phyloP scores from a whole-genome alignment of 2,113 vertebrate genomes.

The Oceanodroma tethys region DNA sequence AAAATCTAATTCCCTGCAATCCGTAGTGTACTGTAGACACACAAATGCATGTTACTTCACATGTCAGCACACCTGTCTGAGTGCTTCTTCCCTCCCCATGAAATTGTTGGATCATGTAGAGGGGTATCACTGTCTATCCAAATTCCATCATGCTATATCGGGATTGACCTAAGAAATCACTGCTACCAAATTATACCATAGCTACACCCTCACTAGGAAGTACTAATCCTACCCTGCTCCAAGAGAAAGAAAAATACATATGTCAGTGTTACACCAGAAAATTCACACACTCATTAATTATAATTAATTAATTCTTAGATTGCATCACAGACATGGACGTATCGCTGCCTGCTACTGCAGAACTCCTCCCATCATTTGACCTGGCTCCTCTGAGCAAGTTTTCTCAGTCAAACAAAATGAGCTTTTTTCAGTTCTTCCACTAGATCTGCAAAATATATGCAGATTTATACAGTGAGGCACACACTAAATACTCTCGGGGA shows the following conservation, averaged over 20 bases:
- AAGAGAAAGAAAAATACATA: not conserved
- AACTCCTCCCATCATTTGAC: not conserved
- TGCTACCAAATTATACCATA: not conserved
- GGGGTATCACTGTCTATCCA: not conserved
- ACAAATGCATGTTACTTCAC: not conserved
- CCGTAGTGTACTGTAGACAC: not conserved
- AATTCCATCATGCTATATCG: not conserved
- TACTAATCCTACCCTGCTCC: not conserved
- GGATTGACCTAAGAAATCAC: not conserved
- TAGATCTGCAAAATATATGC: conserved; percentile 63
- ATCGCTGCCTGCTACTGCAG: not conserved
- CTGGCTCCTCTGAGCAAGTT: not conserved
- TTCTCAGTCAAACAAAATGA: not conserved
- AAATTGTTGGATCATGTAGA: not conserved
- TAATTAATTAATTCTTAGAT: not conserved
- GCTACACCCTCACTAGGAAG: not conserved
- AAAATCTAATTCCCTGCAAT: not conserved
- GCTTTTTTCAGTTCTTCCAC: conserved; percentile 4
- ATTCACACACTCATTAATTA: not conserved
- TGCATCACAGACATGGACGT: not conserved
- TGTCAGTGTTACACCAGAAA: not conserved
- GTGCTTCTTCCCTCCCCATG: not conserved
- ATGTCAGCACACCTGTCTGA: not conserved
- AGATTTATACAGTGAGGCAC: conserved; percentile 55
- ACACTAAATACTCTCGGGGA: conserved; percentile 35